phyloP scores from a whole-genome alignment of 2,113 vertebrate species.

The Genyomyrus donnyi region DNA sequence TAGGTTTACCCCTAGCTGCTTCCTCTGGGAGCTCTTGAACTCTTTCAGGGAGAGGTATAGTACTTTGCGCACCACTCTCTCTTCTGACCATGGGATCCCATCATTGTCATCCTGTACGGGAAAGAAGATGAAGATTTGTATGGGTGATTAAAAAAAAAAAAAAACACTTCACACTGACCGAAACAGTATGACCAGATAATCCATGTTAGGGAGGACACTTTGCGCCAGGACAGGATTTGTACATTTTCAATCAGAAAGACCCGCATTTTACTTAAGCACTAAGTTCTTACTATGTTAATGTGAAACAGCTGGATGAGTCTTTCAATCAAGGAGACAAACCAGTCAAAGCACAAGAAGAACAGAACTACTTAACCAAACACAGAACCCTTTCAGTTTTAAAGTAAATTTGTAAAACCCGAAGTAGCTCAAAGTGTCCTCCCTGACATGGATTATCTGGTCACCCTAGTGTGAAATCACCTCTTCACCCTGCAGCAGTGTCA shows the following conservation, averaged over 20 bases:
- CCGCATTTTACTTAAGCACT: not conserved
- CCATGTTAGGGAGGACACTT: too few relatives aligned
- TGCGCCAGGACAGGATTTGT: not conserved
- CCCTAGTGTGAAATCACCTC: not conserved
- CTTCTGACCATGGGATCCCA: slow-evolving; percentile 87
- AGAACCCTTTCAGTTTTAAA: not conserved
- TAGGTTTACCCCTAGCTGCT: slow-evolving; percentile 64
- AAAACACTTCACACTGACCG: not conserved
- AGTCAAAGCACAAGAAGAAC: not conserved
- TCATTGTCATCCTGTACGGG: slow-evolving; percentile 75
- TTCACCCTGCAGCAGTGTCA: not conserved
- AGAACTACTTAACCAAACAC: not conserved
- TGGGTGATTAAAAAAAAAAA: not conserved
- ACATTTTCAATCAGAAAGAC: not conserved
- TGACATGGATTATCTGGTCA: not conserved
- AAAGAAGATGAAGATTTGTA: not conserved
- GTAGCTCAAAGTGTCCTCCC: not conserved
- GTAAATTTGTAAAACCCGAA: not conserved
- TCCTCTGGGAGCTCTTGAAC: slow-evolving; percentile 80
- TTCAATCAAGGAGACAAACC: not conserved
- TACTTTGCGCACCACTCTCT: slow-evolving; percentile 82
- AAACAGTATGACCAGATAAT: too few relatives aligned
- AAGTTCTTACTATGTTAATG: not conserved
- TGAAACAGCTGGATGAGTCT: not conserved
- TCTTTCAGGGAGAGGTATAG: slow-evolving; percentile 85